A percentile compares a stretch with the other conserved stretches of the same genome.
Evolutionary conservation across 1,140 invertebrate species (phyloP).

Genomic region (Argopecten irradians): DNA sequence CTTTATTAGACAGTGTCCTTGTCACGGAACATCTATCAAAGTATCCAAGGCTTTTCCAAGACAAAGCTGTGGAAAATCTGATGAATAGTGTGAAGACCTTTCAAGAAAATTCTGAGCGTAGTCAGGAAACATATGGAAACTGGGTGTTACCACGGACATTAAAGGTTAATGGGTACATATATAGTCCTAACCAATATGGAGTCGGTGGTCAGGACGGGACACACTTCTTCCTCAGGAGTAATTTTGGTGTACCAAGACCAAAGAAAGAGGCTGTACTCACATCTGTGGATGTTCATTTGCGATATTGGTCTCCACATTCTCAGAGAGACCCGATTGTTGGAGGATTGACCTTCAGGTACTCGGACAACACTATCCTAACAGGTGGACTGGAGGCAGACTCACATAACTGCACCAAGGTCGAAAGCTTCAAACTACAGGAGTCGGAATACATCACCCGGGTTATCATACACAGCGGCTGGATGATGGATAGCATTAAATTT

Average conservation of each 20-base stretch:
- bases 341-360: background rate
- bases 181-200: background rate
- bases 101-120: background rate
- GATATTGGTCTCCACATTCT: background rate
- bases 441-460: constrained; percentile 30
- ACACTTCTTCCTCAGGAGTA: background rate
- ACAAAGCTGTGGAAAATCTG: background rate
- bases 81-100: background rate
- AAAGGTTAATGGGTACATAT: background rate
- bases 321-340: background rate
- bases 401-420: background rate
- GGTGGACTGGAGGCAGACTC: background rate
- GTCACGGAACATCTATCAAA: background rate
- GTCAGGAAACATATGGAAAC: background rate
- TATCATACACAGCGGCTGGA: background rate
- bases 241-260: background rate
- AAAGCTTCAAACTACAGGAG: constrained; percentile 25
- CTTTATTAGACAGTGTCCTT: background rate
- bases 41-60: background rate
- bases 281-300: background rate
- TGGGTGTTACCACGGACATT: background rate
- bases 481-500: constrained; percentile 40
- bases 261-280: background rate
- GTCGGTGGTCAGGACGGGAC: background rate
- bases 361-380: background rate